Evolutionary conservation across 35 echinoderm and acorn worm genomes (phyloP).

Genomic region (Anneissia japonica): DNA sequence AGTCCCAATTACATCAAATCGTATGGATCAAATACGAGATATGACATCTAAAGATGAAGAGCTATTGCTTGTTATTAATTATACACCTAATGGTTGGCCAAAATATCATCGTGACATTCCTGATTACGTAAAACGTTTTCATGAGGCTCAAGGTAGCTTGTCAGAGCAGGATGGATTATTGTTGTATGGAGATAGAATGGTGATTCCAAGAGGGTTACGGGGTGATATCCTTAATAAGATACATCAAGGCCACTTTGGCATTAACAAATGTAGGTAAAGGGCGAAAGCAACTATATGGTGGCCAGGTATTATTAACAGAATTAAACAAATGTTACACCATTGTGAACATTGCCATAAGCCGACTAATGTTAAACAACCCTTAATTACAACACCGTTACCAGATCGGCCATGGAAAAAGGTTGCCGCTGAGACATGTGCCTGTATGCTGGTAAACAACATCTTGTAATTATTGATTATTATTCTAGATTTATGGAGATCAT

Average conservation of each 20-base stretch:
- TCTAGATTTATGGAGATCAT: background rate
- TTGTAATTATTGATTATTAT: too few species aligned
- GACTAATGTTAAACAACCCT: too few species aligned
- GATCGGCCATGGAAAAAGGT: too few species aligned
- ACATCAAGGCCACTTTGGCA: slow-evolving; percentile 27
- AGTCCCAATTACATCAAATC: background rate
- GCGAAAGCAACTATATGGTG: slow-evolving; percentile 7
- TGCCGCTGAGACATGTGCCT: too few species aligned
- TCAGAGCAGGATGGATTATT: background rate
- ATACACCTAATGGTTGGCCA: slow-evolving; percentile 2
- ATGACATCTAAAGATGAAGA: background rate
- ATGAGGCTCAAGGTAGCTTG: background rate
- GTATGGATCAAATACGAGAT: background rate
- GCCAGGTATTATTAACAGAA: background rate
- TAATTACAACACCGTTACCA: too few species aligned
- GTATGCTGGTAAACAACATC: too few species aligned
- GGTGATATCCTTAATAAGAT: slow-evolving; percentile 6
- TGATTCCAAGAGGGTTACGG: background rate
- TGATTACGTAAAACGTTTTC: background rate
- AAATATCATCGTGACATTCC: background rate
- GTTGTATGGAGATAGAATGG: background rate
- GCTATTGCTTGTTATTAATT: slow-evolving; percentile 10
- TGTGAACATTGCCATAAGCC: too few species aligned
- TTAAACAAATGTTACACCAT: too few species aligned
- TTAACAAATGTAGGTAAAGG: slow-evolving; percentile 14